Conservation (phyloP, 2,113 vertebrate species). For the Geothlypis trichas region DNA sequence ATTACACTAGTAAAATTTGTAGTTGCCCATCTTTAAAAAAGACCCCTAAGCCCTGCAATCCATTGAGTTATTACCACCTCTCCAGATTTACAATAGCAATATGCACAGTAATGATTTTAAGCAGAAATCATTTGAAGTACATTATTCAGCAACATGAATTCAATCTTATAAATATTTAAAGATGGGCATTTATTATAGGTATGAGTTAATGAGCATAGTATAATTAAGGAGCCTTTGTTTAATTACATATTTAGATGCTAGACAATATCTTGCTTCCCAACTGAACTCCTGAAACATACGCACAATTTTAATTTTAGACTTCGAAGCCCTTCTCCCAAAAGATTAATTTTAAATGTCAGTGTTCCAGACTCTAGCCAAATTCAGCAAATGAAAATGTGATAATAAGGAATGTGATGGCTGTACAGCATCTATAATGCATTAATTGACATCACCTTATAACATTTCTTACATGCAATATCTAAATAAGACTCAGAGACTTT, state of each 20-base stretch:
- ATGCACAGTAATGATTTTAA: not conserved
- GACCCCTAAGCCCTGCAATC: not conserved
- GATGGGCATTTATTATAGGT: not conserved
- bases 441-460: no score
- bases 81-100: not conserved
- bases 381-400: no score
- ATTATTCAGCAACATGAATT: constrained; percentile 26
- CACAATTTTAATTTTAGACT: constrained; percentile 30
- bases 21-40: not conserved
- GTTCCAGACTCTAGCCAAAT: no score
- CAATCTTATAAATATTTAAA: constrained; percentile 37
- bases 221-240: not conserved
- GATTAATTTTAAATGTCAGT: no score
- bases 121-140: not conserved
- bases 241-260: constrained; percentile 15
- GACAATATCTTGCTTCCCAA: not conserved
- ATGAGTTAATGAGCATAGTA: not conserved
- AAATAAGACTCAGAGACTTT: no score
- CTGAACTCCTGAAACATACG: not conserved
- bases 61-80: not conserved
- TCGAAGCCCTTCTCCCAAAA: not conserved
- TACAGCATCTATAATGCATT: no score
- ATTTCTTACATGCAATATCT: no score
- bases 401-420: no score
- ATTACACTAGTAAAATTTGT: not conserved